Evolutionary conservation across 2,888 invertebrate species (phyloP), one percentile per base, ranked within the genome.

Genomic region (Clusia tigrina): DNA sequence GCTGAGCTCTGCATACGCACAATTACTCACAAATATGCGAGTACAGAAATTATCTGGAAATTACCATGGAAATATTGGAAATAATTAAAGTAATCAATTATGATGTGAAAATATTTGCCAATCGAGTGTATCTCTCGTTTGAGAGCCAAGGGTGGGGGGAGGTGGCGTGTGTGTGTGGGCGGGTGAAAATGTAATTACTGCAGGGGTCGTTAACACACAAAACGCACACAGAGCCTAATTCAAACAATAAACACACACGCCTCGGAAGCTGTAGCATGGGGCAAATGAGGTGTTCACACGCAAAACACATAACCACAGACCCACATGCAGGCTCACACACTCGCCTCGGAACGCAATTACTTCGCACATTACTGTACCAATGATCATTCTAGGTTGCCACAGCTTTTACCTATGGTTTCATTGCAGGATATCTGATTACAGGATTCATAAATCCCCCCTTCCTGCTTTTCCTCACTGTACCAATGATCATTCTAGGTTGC

Each of bases 81-180:
- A 48, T 22, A 48, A 48, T 20, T 48, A 48, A 48, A 20, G 2
- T 48, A 48, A 48, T 48, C 48, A 48, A 48, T 22, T 48, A 2
- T 3, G 48, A 12, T 48, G 22, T 22, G 15, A 48, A 48, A 20
- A 2, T 48, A 48, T 48, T 48, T 48, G 48, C 48, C 22, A 20
- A 48, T 48, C 48, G 22, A 22, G 6, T n/a, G 42, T 42, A 3
- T 15, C n/a, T 10, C 2, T 42, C 3, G n/a, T 42, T 42, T 15
- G n/a, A 10, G n/a, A n/a, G n/a, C n/a, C n/a, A n/a, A n/a, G n/a
- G n/a, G n/a, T n/a, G n/a, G n/a, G n/a, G n/a, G n/a, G n/a, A n/a
- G n/a, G n/a, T n/a, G n/a, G n/a, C n/a, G 9, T 42, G 10, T n/a
- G n/a, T 32, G 5, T 32, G 32, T 9, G 32, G 5, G 32, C 12